Conservation (phyloP, 2,888 invertebrate species). For the Cosmopolites sordidus region DNA sequence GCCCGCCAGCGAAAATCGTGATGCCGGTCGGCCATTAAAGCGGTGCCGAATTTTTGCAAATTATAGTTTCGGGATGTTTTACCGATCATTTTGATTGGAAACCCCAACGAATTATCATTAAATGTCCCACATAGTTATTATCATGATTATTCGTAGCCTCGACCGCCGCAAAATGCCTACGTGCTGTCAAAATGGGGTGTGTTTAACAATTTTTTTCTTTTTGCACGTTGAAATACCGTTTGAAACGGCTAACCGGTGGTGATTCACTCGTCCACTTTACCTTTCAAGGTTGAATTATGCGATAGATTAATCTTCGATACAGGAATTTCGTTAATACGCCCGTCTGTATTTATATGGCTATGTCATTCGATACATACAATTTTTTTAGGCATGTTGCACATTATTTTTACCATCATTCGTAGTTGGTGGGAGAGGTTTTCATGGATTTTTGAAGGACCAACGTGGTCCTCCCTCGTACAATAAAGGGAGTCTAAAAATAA, state of each 20-base stretch:
- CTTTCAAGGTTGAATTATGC: constrained; percentile 18
- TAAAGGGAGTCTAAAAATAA: constrained; percentile 32
- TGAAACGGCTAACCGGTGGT: constrained; percentile 6
- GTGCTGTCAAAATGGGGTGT: constrained; percentile 23
- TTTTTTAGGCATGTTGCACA: too few species aligned
- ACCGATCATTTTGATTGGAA: background rate
- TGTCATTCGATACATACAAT: constrained; percentile 19
- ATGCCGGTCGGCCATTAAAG: constrained; percentile 30
- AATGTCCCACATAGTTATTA: too few species aligned
- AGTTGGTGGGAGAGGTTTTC: too few species aligned
- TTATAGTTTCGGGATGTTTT: background rate
- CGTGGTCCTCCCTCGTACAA: too few species aligned
- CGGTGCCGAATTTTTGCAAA: background rate
- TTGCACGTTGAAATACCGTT: constrained; percentile 16
- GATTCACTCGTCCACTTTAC: constrained; percentile 14
- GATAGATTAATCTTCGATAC: constrained; percentile 2
- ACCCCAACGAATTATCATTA: too few species aligned
- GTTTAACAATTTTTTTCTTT: constrained; percentile 11
- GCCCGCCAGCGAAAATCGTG: background rate
- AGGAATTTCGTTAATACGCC: constrained; percentile 6
- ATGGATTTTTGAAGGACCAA: too few species aligned
- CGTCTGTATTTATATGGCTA: constrained; percentile 20
- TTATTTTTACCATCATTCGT: too few species aligned
- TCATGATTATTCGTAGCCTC: too few species aligned
- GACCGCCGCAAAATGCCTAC: constrained; percentile 2